Percentiles rank a stretch among this genome's conserved stretches.
phyloP scores from a whole-genome alignment of 1,140 invertebrate species.

The Mesaphorura yosii region DNA sequence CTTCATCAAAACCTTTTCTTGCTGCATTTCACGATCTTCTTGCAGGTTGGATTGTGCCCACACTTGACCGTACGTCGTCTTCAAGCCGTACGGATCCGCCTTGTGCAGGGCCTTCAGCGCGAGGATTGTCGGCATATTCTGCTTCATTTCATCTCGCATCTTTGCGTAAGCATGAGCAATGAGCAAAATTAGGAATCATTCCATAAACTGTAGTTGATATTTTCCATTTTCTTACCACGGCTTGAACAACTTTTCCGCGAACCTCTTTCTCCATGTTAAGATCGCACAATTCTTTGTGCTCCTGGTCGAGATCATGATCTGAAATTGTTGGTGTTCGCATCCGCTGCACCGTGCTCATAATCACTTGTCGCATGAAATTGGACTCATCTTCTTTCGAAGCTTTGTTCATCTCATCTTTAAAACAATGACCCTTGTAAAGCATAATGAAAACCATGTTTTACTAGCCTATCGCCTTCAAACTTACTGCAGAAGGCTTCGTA shows the following conservation, averaged over 20 bases:
- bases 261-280: slow-evolving; percentile 53
- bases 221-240: slow-evolving; percentile 43
- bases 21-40: neutral
- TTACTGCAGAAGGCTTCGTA: neutral
- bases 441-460: too few species aligned
- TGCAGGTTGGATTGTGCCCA: slow-evolving; percentile 5
- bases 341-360: slow-evolving; percentile 27
- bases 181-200: slow-evolving; percentile 3
- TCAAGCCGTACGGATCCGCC: slow-evolving; percentile 18
- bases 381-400: neutral
- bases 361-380: neutral
- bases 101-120: slow-evolving; percentile 24
- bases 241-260: slow-evolving; percentile 54
- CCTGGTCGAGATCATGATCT: slow-evolving; percentile 41
- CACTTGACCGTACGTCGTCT: slow-evolving; percentile 5
- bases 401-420: too few species aligned
- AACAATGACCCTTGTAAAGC: too few species aligned
- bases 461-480: too few species aligned
- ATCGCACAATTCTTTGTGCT: slow-evolving; percentile 45
- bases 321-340: slow-evolving; percentile 43
- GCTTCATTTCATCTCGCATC: slow-evolving; percentile 22
- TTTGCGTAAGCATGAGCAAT: too few species aligned
- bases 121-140: slow-evolving; percentile 15
- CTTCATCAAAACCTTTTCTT: slow-evolving; percentile 1
- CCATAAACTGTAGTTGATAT: slow-evolving; percentile 3